Evolutionary conservation across 2,797 vertebrate genomes (phyloP), one percentile per base, ranked within the genome.

Genomic region (Acanthurus tractus): DNA sequence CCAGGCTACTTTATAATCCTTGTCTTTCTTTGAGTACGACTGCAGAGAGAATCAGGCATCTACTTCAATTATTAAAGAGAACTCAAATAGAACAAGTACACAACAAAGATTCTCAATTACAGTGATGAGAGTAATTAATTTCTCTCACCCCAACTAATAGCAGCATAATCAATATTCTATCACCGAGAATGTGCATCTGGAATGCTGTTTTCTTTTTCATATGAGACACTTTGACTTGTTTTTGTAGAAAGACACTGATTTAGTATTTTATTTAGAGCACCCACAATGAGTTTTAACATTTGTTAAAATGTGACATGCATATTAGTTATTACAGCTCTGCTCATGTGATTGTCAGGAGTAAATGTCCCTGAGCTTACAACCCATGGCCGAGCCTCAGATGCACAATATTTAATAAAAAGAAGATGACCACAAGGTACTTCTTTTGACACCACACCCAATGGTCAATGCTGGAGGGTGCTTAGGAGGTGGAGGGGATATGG

Each of bases 91-190:
- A 76, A 58, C 70, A 55, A 70, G 63, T 40, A 44, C 46, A 67
- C 58, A 48, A 46, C 50, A 84, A 58, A 42, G 58, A 74, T 20
- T 50, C 23, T 53, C 71, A 76, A 42, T 78, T 62, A 66, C 70
- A 78, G 52, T 62, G 75, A 74, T 62, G 40, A 67, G 42, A 63
- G 46, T 76, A 63, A 79, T 81, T 80, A 66, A 48, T 74, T 75
- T 42, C 65, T 48, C 70, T 44, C 53, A 68, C 48, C 40, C 46
- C 15, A 23, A 20, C 52, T 63, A 78, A 76, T 52, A 55, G 48
- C 74, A 67, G 7, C 38, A 20, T n/a, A 20, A 84, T 84, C 70
- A 61, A 74, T 84, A 46, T 49, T 67, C 38, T 20, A 29, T 54
- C 46, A 23, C 40, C 3, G 23, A 20, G 6, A 6, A 52, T 40